phyloP scores from a whole-genome alignment of 2,888 invertebrate genomes.

The Tribolium freemani region DNA sequence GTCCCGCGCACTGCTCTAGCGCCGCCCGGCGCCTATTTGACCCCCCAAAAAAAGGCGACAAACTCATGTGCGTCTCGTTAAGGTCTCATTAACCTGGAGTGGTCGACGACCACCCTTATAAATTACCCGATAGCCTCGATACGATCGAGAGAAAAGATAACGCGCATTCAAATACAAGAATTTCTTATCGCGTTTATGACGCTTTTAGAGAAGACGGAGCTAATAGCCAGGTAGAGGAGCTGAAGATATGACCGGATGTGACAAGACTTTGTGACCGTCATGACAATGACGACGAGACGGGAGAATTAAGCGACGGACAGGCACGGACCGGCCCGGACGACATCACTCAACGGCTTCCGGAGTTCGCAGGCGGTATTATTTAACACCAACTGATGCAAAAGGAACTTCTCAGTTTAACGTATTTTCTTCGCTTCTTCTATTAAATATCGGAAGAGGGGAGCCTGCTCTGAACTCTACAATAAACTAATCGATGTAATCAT shows the following conservation, averaged over 20 bases:
- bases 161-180: constrained; percentile 48
- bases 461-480: no score
- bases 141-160: constrained; percentile 45
- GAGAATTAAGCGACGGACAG: constrained; percentile 16
- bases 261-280: constrained; percentile 36
- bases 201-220: constrained; percentile 25
- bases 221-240: constrained; percentile 25
- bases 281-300: constrained; percentile 34
- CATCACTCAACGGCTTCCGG: background rate
- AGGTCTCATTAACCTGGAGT: constrained; percentile 54
- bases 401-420: background rate
- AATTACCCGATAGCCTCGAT: constrained; percentile 56
- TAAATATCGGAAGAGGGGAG: no score
- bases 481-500: no score
- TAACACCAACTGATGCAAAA: background rate
- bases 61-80: constrained; percentile 56
- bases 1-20: constrained; percentile 56
- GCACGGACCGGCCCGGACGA: constrained; percentile 4
- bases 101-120: constrained; percentile 30
- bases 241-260: constrained; percentile 43
- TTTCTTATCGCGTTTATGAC: constrained; percentile 7
- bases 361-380: background rate
- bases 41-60: constrained; percentile 50
- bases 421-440: no score
- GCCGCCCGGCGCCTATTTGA: constrained; percentile 56